Evolutionary conservation across 2,113 vertebrate genomes (phyloP), one percentile per base, ranked within the genome.

Genomic region (Bubo blakistoni): DNA sequence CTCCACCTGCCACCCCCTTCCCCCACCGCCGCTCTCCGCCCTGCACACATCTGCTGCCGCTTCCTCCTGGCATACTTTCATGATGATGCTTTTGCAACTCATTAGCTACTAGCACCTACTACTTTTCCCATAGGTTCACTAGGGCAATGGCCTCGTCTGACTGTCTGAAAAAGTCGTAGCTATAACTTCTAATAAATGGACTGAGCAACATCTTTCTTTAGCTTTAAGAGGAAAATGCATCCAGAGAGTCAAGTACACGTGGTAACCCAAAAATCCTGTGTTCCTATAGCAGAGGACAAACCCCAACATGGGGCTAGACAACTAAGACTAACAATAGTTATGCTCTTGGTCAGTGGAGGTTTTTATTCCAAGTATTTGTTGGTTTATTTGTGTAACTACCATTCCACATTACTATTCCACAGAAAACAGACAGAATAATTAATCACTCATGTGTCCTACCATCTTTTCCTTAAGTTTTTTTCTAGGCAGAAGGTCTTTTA

Each of bases 341-440:
- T 1, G 4, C 2, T 9, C 19, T 71, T 42, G 12, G 2, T 1
- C 61, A 2, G 0, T 2, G 7, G 13, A 61, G 13, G 16, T 5
- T 72, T 61, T 59, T 20, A 46, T 36, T 52, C 15, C 13, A 22
- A 32, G 3, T 66, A 36, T 6, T 19, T 24, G 15, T 59, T n/a
- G 42, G 19, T 66, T 61, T 47, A 8, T 78, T 62, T 49, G 24
- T 36, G 20, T 22, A 52, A 27, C 15, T 34, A 18, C 18, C 44
- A 54, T 30, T 32, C 40, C 34, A 54, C 16, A 21, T 1, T 7
- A 17, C 30, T 32, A 21, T 3, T 36, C 21, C 42, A 73, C 14
- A 66, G 32, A 74, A 57, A 27, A 46, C 17, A 44, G 16, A 17
- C 44, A 46, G 16, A 46, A 46, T 46, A 46, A 46, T 46, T 46